A percentile compares a stretch with the other conserved stretches of the same genome.
phyloP scores from a whole-genome alignment of 2,888 invertebrate genomes.

The Ligdia adustata region DNA sequence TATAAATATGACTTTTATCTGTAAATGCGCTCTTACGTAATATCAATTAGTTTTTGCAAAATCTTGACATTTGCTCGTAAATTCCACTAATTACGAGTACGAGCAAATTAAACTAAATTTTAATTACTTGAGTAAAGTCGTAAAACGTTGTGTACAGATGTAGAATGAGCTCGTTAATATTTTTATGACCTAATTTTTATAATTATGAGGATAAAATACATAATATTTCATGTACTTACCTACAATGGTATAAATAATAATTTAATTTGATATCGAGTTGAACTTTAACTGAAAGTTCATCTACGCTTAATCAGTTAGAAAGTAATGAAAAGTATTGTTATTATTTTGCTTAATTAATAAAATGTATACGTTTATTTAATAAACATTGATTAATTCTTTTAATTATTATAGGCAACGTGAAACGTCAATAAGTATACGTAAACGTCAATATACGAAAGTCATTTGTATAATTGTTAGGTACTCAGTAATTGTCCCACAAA shows the following conservation, averaged over 20 bases:
- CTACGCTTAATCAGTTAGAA: not conserved
- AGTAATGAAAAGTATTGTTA: too few species aligned
- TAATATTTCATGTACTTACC: not conserved
- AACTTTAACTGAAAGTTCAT: constrained; percentile 8
- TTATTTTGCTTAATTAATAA: too few species aligned
- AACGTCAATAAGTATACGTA: too few species aligned
- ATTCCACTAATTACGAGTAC: constrained; percentile 28
- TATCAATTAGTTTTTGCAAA: constrained; percentile 2
- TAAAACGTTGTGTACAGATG: constrained; percentile 23
- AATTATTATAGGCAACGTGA: too few species aligned
- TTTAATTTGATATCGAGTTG: constrained; percentile 1
- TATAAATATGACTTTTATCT: too few species aligned
- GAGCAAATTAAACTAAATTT: constrained; percentile 20
- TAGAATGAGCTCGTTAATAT: constrained; percentile 26
- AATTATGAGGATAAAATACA: not conserved
- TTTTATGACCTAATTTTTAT: constrained; percentile 26
- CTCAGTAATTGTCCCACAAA: too few species aligned
- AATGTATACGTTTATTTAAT: too few species aligned
- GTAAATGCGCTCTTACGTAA: not conserved
- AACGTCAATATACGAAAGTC: too few species aligned
- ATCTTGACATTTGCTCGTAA: constrained; percentile 28
- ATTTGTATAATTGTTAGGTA: too few species aligned
- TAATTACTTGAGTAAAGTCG: constrained; percentile 21
- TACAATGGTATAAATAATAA: constrained; percentile 2
- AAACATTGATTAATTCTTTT: too few species aligned